Conservation (phyloP, 2,113 vertebrate genomes). For the Tragelaphus buxtoni region DNA sequence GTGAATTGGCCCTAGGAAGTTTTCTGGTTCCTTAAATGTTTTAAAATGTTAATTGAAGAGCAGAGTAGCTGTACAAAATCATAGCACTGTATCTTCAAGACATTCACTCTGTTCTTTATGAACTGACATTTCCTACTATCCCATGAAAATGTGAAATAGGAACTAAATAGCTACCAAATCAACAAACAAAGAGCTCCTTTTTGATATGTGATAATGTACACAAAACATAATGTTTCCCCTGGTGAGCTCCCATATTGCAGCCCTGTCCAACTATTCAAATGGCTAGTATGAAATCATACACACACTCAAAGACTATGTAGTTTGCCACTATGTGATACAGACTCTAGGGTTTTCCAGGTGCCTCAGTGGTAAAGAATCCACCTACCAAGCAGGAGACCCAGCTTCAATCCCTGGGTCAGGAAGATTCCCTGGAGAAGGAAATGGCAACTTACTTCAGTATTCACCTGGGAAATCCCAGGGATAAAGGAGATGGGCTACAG, state of each 20-base stretch:
- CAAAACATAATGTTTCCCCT: not conserved
- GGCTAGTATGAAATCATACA: not conserved
- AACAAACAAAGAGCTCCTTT: not conserved
- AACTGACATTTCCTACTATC: slow-evolving; percentile 2
- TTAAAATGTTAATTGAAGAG: slow-evolving; percentile 34
- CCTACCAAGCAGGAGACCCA: not conserved
- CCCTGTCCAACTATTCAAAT: not conserved
- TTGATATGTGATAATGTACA: not conserved
- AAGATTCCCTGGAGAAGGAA: not conserved
- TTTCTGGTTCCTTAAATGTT: not conserved
- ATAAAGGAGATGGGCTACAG: not conserved
- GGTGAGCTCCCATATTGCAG: not conserved
- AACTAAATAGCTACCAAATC: not conserved
- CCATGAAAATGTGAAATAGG: not conserved
- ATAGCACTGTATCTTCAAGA: not conserved
- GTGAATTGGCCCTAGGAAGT: not conserved
- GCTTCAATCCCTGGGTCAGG: not conserved
- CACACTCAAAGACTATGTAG: not conserved
- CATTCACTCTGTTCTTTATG: not conserved
- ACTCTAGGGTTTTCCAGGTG: not conserved
- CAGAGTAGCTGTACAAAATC: not conserved
- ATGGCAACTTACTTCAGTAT: not conserved
- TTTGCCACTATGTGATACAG: not conserved
- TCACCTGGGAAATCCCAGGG: not conserved
- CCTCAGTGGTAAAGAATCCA: not conserved